These are phyloP conservation scores for Archaeoteleia sp. DNA, from an alignment of 2,888 invertebrate species.

Conservation along the genomic window DNA sequence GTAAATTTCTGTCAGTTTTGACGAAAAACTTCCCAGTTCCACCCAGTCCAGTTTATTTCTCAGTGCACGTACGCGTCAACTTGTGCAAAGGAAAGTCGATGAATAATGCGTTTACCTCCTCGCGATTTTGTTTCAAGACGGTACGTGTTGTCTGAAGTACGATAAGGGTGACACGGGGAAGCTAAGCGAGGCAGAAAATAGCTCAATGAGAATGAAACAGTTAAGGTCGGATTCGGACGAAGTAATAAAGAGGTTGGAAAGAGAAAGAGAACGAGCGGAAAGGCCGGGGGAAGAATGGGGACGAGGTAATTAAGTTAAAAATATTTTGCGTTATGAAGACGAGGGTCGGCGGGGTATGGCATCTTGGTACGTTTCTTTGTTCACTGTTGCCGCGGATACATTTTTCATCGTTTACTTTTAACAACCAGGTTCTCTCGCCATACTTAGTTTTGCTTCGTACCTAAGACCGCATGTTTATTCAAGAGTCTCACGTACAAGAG, in stretches of 20 bases:
- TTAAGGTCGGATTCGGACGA: conserved; percentile 10
- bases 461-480: conserved; percentile 71
- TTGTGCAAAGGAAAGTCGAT: too few relatives aligned
- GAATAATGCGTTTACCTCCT: too few relatives aligned
- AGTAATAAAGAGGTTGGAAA: neutral
- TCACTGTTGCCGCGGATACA: conserved; percentile 55
- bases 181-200: conserved; percentile 27
- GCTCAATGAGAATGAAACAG: conserved; percentile 34
- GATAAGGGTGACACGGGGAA: conserved; percentile 13
- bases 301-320: conserved; percentile 68
- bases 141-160: too few relatives aligned
- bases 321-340: conserved; percentile 57
- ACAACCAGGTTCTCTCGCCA: conserved; percentile 56
- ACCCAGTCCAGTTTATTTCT: too few relatives aligned
- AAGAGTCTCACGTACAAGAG: conserved; percentile 72
- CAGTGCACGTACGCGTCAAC: too few relatives aligned
- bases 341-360: conserved; percentile 28
- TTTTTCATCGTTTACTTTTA: conserved; percentile 72
- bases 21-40: too few relatives aligned
- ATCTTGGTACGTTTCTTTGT: conserved; percentile 61
- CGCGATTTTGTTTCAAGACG: too few relatives aligned
- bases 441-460: conserved; percentile 60
- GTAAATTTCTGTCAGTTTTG: too few relatives aligned
- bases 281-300: conserved; percentile 13
- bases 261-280: conserved; percentile 17